Evolutionary conservation across 2,113 vertebrate species (phyloP).

Genomic region (Pseudois nayaur): DNA sequence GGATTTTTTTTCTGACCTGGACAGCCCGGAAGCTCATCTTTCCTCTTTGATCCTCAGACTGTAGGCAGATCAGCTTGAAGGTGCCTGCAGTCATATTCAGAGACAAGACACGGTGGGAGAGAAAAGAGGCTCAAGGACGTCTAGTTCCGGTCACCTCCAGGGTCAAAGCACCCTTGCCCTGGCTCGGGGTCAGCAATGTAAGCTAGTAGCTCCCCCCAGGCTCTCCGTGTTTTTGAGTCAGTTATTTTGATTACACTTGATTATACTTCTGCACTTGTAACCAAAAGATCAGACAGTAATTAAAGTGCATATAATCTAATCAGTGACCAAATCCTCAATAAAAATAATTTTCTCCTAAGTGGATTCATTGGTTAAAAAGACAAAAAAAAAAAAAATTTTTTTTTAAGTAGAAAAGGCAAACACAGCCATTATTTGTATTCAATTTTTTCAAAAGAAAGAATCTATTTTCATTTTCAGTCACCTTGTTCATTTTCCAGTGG

Average conservation of each 20-base stretch:
- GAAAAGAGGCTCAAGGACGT: not conserved
- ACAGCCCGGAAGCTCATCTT: not conserved
- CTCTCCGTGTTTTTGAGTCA: not conserved
- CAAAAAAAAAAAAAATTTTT: not conserved
- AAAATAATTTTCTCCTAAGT: not conserved
- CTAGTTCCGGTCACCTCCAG: not conserved
- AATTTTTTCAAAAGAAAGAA: conserved; percentile 19
- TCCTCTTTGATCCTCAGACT: not conserved
- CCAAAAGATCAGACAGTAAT: not conserved
- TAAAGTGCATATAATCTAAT: not conserved
- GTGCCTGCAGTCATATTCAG: too few relatives aligned
- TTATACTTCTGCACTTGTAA: not conserved
- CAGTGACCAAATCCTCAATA: not conserved
- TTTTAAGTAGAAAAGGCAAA: not conserved
- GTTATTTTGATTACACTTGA: not conserved
- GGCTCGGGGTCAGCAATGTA: fast-evolving
- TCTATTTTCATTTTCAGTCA: conserved; percentile 1
- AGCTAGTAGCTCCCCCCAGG: not conserved
- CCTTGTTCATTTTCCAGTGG: not conserved
- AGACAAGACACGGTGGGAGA: not conserved
- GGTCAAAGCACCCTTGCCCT: not conserved
- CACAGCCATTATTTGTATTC: not conserved
- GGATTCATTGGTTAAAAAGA: not conserved
- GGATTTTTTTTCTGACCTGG: not conserved
- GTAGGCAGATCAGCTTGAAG: not conserved